Percentiles rank a stretch among this genome's conserved stretches.
Conservation (phyloP, 2,888 invertebrate species). For the Alloscopus bannaensis region DNA sequence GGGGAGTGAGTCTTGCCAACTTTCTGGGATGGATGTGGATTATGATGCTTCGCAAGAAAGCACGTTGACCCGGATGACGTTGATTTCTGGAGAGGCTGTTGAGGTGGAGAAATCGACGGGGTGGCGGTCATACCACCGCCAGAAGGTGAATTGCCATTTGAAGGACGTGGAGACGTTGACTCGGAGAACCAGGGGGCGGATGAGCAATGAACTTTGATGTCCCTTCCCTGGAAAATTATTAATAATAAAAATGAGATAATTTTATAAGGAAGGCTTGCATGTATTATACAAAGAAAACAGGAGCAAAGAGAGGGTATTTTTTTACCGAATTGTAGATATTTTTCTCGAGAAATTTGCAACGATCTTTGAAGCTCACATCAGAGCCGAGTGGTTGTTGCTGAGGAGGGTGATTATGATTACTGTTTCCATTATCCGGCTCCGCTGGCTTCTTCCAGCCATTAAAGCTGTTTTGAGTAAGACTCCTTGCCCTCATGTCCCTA, state of each 20-base stretch:
- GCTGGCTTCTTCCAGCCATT: constrained; percentile 50
- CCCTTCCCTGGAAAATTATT: constrained; percentile 58
- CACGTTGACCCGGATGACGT: constrained; percentile 2
- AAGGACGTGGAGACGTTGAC: not conserved
- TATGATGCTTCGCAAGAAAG: constrained; percentile 16
- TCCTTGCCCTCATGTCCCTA: constrained; percentile 56
- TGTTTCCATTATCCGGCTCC: constrained; percentile 24
- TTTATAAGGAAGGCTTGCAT: not conserved
- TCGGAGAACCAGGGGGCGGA: constrained; percentile 51
- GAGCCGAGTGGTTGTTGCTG: constrained; percentile 18
- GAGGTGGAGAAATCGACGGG: constrained; percentile 22
- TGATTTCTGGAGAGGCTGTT: constrained; percentile 52
- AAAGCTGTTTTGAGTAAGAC: constrained; percentile 47
- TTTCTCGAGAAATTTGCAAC: constrained; percentile 63
- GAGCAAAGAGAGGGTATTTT: not conserved
- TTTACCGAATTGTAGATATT: constrained; percentile 65
- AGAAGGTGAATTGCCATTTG: constrained; percentile 6
- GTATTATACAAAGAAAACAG: not conserved
- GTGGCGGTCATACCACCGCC: no score
- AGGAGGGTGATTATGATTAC: constrained; percentile 12
- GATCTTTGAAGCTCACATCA: constrained; percentile 61
- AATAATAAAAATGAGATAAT: constrained; percentile 21
- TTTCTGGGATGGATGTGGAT: constrained; percentile 21
- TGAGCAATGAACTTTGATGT: constrained; percentile 60
- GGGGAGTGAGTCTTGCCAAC: constrained; percentile 2